Percentiles rank a stretch among this genome's conserved stretches.
Conservation (phyloP, 2,797 vertebrate genomes). For the Sebastes ruberrimus region DNA sequence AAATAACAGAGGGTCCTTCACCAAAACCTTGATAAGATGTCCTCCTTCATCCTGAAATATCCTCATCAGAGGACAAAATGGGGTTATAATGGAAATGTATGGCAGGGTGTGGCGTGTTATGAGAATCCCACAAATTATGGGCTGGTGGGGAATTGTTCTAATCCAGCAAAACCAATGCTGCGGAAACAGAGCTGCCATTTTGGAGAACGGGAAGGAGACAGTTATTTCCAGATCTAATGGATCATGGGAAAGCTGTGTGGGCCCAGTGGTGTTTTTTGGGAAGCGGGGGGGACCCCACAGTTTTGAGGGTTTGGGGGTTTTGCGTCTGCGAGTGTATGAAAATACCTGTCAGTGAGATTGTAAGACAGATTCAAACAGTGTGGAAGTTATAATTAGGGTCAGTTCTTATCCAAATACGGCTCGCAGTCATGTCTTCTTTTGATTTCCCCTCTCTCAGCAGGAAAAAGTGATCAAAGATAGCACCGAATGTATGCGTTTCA, state of each 20-base stretch:
- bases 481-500: constrained; percentile 11
- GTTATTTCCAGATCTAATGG: constrained; percentile 68
- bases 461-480: constrained; percentile 33
- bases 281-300: constrained; percentile 29
- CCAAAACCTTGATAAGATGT: constrained; percentile 23
- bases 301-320: constrained; percentile 29
- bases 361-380: not conserved
- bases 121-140: constrained; percentile 84
- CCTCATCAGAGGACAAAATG: constrained; percentile 64
- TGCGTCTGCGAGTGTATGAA: constrained; percentile 30
- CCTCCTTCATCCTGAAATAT: constrained; percentile 63
- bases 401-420: constrained; percentile 35
- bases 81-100: constrained; percentile 78
- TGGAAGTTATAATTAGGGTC: constrained; percentile 42
- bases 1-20: constrained; percentile 39
- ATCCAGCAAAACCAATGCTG: constrained; percentile 77
- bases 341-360: constrained; percentile 47
- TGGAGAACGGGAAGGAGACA: constrained; percentile 66
- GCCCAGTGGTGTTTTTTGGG: constrained; percentile 23
- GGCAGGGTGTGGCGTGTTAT: constrained; percentile 79
- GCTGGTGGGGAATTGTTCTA: constrained; percentile 84
- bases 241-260: constrained; percentile 54
- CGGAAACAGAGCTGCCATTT: constrained; percentile 74
- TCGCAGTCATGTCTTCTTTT: constrained; percentile 23
- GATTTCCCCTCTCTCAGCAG: constrained; percentile 33